Evolutionary conservation across 2,113 vertebrate genomes (phyloP).

Genomic region (Vimba vimba): DNA sequence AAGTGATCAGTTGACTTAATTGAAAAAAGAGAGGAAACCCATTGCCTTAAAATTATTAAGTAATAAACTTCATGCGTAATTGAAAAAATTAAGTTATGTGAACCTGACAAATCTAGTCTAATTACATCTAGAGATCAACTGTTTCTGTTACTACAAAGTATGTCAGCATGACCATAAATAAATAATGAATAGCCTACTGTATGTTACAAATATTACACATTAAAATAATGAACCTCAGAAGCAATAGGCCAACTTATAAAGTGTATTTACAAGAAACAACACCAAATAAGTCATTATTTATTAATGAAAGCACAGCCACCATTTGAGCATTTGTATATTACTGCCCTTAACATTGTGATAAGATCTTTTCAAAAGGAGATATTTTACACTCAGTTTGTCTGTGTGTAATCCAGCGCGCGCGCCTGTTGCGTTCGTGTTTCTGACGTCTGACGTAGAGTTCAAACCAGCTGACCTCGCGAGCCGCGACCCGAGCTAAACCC

Average conservation of each 20-base stretch:
- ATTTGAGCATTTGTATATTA: neutral
- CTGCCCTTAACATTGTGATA: neutral
- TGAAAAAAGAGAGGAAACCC: too few species aligned
- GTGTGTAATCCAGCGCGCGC: neutral
- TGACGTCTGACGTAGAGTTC: neutral
- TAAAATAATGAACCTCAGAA: neutral
- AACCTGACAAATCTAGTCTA: neutral
- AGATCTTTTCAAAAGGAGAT: neutral
- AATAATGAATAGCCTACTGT: neutral
- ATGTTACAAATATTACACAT: neutral
- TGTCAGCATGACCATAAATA: neutral
- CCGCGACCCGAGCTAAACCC: neutral
- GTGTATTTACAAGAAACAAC: neutral
- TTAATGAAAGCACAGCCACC: neutral
- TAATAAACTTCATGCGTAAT: too few species aligned
- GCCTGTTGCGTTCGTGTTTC: neutral
- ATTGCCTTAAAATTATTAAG: too few species aligned
- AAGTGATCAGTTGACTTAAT: too few species aligned
- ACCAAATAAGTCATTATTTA: neutral
- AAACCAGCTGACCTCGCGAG: neutral
- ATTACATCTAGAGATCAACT: neutral
- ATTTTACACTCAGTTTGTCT: neutral
- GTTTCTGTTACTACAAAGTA: neutral
- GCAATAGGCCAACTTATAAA: neutral
- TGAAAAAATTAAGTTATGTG: neutral